A percentile compares a stretch with the other conserved stretches of the same genome.
Evolutionary conservation across 2,888 invertebrate genomes (phyloP).

Genomic region (Coenonympha arcania): DNA sequence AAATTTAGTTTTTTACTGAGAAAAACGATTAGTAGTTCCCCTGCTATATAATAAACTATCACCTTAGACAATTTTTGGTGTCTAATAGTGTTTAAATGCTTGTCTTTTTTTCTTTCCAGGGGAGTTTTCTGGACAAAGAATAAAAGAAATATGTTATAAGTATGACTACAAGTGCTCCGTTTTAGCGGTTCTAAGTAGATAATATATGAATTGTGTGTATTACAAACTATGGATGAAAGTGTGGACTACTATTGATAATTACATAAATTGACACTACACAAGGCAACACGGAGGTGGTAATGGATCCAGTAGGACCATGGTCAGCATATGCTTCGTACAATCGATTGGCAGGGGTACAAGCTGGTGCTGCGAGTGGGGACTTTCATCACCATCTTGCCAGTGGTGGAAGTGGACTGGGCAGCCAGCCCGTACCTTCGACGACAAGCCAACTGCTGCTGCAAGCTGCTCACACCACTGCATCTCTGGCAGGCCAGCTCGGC

Average conservation of each 20-base stretch:
- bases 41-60: neutral
- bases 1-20: neutral
- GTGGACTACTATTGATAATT: constrained; percentile 70
- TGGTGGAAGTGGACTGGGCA: constrained; percentile 68
- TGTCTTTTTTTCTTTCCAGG: constrained; percentile 61
- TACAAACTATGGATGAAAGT: constrained; percentile 72
- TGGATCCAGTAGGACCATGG: constrained; percentile 95
- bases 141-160: constrained; percentile 40
- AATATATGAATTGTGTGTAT: constrained; percentile 50
- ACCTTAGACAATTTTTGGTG: neutral
- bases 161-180: constrained; percentile 54
- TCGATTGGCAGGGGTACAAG: constrained; percentile 82
- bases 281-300: constrained; percentile 74
- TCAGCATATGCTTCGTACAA: constrained; percentile 87
- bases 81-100: constrained; percentile 18
- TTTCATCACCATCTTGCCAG: constrained; percentile 80
- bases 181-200: constrained; percentile 56
- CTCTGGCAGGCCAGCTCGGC: constrained; percentile 77
- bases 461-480: constrained; percentile 76
- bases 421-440: constrained; percentile 75
- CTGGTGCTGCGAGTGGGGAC: constrained; percentile 79
- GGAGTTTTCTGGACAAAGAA: constrained; percentile 47
- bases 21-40: neutral
- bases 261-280: constrained; percentile 57
- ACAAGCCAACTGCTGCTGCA: constrained; percentile 80